phyloP scores from a whole-genome alignment of 2,888 invertebrate species.

The Acanthosepion pharaonis region DNA sequence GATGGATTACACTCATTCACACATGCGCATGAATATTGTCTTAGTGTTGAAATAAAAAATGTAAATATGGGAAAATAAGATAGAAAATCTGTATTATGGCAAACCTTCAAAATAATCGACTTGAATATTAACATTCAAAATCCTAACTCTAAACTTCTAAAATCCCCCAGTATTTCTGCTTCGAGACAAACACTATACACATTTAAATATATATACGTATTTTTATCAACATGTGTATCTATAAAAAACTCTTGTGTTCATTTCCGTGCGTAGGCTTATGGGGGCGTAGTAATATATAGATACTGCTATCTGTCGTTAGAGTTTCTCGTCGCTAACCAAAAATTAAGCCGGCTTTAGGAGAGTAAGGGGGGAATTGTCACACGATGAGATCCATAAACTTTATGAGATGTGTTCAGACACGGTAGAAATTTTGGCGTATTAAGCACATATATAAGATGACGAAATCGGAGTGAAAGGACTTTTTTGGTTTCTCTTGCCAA shows the following conservation, averaged over 20 bases:
- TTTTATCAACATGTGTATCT: background rate
- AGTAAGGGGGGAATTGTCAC: background rate
- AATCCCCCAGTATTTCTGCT: too few species aligned
- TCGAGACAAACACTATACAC: background rate
- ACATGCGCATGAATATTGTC: too few species aligned
- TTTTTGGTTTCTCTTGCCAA: background rate
- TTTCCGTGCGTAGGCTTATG: background rate
- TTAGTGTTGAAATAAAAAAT: too few species aligned
- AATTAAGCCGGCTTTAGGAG: background rate
- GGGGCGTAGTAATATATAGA: background rate
- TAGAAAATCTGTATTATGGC: too few species aligned
- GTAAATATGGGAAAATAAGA: too few species aligned
- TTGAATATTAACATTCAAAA: too few species aligned
- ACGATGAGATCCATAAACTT: background rate
- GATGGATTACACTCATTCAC: too few species aligned
- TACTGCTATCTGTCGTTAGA: background rate
- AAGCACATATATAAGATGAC: background rate
- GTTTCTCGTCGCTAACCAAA: background rate
- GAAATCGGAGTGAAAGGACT: background rate
- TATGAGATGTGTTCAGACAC: slow-evolving; percentile 34
- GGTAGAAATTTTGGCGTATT: background rate
- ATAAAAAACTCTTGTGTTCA: background rate
- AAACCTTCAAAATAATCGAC: too few species aligned
- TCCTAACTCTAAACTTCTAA: too few species aligned
- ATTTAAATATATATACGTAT: background rate